Base-by-base conservation (phyloP, 2,113 vertebrate genomes). In the Brachypodius melanocephalos region DNA sequence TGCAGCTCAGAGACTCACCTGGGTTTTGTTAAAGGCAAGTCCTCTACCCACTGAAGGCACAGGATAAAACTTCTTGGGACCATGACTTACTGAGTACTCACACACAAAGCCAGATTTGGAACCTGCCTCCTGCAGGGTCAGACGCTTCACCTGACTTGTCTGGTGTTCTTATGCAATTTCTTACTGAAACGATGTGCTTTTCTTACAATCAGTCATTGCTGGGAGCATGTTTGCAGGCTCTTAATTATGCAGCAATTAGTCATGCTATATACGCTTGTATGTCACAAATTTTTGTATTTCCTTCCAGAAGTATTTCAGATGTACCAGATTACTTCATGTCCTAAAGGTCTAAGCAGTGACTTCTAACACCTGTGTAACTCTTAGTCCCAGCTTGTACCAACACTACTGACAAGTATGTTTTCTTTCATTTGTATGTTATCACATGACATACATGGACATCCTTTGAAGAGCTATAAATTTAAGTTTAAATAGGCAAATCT, bases 11-110 rank as follows among this genome's bases (percentile, higher is more conserved):
- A 31, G 20, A 25, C 51, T 42, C 14, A 2, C 17, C 3, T 36
- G 36, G 32, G 9, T 21, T 78, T 55, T 78, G 45, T 42, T 55
- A 24, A 58, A 59, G 32, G 36, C 22, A 45, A 12, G 1, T 3
- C 7, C 14, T 31, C 29, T 42, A 10, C 0, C 36, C 7, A 2
- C 46, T 29, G 5, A 78, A 2, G 6, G 5, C 6, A 54, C 6
- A 26, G 7, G 5, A n/a, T 10, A 55, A 77, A 85, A 54, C 20
- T 29, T 7, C 18, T 52, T 43, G 21, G 15, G 15, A 42, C 17
- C 6, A 2, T 42, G 40, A 59, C 18, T 49, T 45, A 52, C 8
- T 22, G 52, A 61, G n/a, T 5, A 24, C 15, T 71, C 29, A 42
- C 22, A 34, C 4, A 26, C 54, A 85, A 45, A 6, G 12, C 5